Conservation (phyloP, 1,140 invertebrate species). For the silkworm (Bombyx mori) region ASM3026992v2 NC_085107.1:7398001-7398500, state of each 20-base stretch:
- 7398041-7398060: conserved; percentile 59
- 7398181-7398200: conserved; percentile 47
- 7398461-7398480: no score
- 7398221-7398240: conserved; percentile 22
- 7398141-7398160: conserved; percentile 66
- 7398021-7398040: conserved; percentile 69
- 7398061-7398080: conserved; percentile 44
- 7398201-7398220: conserved; percentile 48
- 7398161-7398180: conserved; percentile 46
- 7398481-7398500: no score
- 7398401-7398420: no score
- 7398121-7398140: conserved; percentile 60
- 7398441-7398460: no score
- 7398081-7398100: conserved; percentile 65
- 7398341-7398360: no score
- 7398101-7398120: conserved; percentile 68
- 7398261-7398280: no score
- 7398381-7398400: no score
- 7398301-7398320: no score
- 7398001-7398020: conserved; percentile 66
- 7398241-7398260: conserved; percentile 5
- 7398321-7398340: no score
- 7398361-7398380: no score
- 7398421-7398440: no score
- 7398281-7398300: no score